A percentile compares a stretch with the other conserved stretches of the same genome.
Conservation (phyloP, 2,113 vertebrate species). For the Maccullochella peelii region DNA sequence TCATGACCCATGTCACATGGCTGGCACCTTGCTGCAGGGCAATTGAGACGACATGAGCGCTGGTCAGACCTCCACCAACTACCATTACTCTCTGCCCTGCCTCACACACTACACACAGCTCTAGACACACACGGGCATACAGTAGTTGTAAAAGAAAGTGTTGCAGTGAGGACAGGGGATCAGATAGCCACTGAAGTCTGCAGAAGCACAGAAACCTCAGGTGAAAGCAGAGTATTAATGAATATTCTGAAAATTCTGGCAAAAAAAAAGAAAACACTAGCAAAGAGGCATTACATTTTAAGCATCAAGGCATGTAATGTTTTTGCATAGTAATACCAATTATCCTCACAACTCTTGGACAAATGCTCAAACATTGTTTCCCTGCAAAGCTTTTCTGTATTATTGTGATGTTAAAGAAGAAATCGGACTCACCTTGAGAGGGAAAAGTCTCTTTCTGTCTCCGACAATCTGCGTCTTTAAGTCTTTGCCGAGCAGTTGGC, state of each 20-base stretch:
- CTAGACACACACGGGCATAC: slow-evolving; percentile 50
- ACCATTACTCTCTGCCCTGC: slow-evolving; percentile 83
- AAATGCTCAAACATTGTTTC: background rate
- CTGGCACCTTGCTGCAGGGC: slow-evolving; percentile 83
- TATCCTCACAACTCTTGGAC: background rate
- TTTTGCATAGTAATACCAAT: background rate
- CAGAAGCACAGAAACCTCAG: background rate
- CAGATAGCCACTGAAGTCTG: slow-evolving; percentile 10
- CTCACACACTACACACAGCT: slow-evolving; percentile 69
- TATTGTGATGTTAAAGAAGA: background rate
- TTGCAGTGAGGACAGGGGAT: background rate
- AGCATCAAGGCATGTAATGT: background rate
- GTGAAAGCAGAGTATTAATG: slow-evolving; percentile 25
- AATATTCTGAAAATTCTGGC: background rate
- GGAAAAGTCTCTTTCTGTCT: background rate
- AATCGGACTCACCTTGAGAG: slow-evolving; percentile 57
- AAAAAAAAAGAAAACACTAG: background rate
- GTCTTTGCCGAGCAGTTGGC: slow-evolving; percentile 32
- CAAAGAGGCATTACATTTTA: background rate
- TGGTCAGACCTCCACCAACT: slow-evolving; percentile 85
- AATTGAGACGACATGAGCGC: slow-evolving; percentile 83
- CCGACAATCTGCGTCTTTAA: slow-evolving; percentile 15
- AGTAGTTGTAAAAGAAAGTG: slow-evolving; percentile 8
- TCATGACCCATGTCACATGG: slow-evolving; percentile 86
- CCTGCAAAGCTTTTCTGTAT: background rate